Percentiles rank a stretch among this genome's conserved stretches.
Evolutionary conservation across 2,888 invertebrate genomes (phyloP).

Genomic region (Gibbula magus): DNA sequence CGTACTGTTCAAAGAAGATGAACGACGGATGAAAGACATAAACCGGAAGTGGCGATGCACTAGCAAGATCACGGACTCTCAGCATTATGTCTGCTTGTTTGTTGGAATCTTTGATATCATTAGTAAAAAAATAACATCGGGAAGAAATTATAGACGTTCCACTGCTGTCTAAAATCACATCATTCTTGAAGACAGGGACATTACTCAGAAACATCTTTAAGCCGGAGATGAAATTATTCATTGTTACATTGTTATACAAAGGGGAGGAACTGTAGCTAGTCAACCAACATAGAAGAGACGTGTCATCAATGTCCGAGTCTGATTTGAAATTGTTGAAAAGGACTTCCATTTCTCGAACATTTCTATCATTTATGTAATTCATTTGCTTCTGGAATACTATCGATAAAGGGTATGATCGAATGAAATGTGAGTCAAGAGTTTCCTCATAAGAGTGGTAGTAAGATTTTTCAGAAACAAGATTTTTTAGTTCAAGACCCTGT

Average conservation of each 20-base stretch:
- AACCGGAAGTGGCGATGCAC: slow-evolving; percentile 46
- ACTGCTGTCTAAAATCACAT: slow-evolving; percentile 44
- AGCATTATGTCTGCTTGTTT: slow-evolving; percentile 59
- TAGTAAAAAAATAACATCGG: slow-evolving; percentile 90
- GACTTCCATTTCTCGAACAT: neutral
- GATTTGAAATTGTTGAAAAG: neutral
- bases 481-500: slow-evolving; percentile 51
- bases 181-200: slow-evolving; percentile 41
- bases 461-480: slow-evolving; percentile 54
- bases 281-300: slow-evolving; percentile 23
- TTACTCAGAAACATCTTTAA: slow-evolving; percentile 29
- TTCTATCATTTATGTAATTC: slow-evolving; percentile 32
- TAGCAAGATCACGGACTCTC: slow-evolving; percentile 51
- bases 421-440: slow-evolving; percentile 40
- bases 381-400: slow-evolving; percentile 39
- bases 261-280: neutral
- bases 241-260: neutral
- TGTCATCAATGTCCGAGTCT: neutral
- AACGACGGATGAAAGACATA: slow-evolving; percentile 55
- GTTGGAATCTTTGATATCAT: slow-evolving; percentile 88
- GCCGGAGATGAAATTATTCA: slow-evolving; percentile 24
- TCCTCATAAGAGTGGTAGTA: slow-evolving; percentile 48
- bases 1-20: slow-evolving; percentile 65
- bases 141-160: slow-evolving; percentile 82
- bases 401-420: slow-evolving; percentile 41